Base-by-base conservation (phyloP, 23 tunicate species). In the Trididemnum clinides region DNA sequence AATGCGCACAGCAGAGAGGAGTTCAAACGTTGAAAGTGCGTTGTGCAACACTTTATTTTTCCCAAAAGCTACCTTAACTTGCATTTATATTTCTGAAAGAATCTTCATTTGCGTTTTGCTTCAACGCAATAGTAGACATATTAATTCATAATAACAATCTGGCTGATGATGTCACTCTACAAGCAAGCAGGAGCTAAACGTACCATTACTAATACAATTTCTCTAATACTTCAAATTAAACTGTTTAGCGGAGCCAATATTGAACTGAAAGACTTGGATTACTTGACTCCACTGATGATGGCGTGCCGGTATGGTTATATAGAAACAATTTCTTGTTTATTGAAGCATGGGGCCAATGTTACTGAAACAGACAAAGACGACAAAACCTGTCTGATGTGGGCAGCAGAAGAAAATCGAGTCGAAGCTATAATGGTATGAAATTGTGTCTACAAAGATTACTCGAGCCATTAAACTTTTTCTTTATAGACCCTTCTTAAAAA, bases 331-430 rank as follows among this genome's bases (percentile, higher is more conserved):
- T 64, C 82, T 1, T 86, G 87, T 66, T 73, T 96, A 69, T 70
- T 96, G 37, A 70, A 91, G 44, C 37, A 87, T 39, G 58, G 83
- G 6, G 96, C 96, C 26, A 93, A 96, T 77, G 64, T 96, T 38
- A 91, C 99, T 18, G 96, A 91, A 62, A 96, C 95, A 6, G 99
- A 96, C 82, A 96, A 96, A 72, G 95, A 96, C 66, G 99, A 96
- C 80, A 80, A 86, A 63, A 96, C 95, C 3, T 87, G 96, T 38
- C 54, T 91, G 34, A 90, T 96, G 85, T 90, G 92, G 92, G 96
- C 96, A 0, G 99, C 99, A 4, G 93, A 90, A 29, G 99, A 96
- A 84, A 83, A 94, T 72, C 37, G 90, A 50, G 81, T 90, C 22
- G 98, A 94, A 23, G 90, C 98, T 3, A 57, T 89, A 57, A 54